These are phyloP conservation scores for Octomys mimax DNA, from an alignment of 2,797 vertebrate genomes.

Conservation along the genomic window DNA sequence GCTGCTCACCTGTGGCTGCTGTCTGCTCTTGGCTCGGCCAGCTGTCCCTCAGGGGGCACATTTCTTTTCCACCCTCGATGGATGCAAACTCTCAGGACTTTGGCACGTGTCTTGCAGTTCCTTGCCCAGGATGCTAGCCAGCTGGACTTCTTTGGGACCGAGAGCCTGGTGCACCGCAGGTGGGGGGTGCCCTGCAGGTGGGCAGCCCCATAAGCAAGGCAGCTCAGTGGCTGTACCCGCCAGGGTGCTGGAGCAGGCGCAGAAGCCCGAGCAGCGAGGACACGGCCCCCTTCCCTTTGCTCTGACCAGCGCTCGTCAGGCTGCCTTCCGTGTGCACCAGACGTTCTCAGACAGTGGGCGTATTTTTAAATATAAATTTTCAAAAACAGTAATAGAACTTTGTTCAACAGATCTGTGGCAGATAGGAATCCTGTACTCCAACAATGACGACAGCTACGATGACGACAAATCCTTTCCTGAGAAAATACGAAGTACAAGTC, in stretches of 20 bases:
- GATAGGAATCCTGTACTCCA: not conserved
- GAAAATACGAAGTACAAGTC: not conserved
- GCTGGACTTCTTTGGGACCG: not conserved
- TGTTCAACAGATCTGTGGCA: not conserved
- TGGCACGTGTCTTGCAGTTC: not conserved
- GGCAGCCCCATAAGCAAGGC: not conserved
- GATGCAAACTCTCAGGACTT: not conserved
- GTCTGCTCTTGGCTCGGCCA: not conserved
- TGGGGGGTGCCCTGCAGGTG: not conserved
- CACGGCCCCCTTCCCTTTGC: not conserved
- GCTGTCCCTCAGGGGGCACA: not conserved
- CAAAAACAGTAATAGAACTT: not conserved
- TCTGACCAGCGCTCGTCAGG: not conserved
- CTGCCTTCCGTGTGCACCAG: not conserved
- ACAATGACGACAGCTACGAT: not conserved
- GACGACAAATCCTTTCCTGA: not conserved
- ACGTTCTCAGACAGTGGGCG: not conserved
- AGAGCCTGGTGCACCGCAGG: too few relatives aligned
- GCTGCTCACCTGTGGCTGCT: not conserved
- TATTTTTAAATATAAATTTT: not conserved
- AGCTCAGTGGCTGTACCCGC: not conserved
- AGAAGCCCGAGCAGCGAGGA: not conserved
- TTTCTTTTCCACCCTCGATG: not conserved
- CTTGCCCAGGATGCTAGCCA: not conserved
- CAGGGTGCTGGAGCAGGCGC: not conserved